A percentile compares a stretch with the other conserved stretches of the same genome.
These are phyloP conservation scores for Parasteatoda lunata DNA, from an alignment of 2,888 invertebrate species.

Conservation along the genomic window DNA sequence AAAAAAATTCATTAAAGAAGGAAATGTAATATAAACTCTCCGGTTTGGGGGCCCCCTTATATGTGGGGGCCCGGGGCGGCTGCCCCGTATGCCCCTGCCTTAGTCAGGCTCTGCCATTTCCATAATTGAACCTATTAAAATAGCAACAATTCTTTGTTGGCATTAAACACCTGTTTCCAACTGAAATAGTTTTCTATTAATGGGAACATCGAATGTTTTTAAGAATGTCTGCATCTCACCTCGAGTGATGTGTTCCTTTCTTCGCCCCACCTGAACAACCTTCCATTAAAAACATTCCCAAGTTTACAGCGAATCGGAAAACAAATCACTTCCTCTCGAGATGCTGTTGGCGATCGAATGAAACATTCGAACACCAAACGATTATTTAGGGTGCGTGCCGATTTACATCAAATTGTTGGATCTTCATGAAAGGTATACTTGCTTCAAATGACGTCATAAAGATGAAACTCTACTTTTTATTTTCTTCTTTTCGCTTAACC, in stretches of 20 bases:
- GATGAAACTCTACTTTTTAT: conserved; percentile 18
- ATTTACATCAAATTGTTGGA: background rate
- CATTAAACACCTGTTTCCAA: too few species aligned
- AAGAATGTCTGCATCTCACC: background rate
- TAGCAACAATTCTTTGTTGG: too few species aligned
- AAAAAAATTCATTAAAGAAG: too few species aligned
- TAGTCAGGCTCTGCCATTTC: too few species aligned
- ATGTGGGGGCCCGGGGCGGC: too few species aligned
- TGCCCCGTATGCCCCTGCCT: too few species aligned
- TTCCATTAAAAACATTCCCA: conserved; percentile 1
- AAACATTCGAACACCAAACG: background rate
- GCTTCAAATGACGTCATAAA: conserved; percentile 36
- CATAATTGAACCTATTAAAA: too few species aligned
- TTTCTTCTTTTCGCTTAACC: conserved; percentile 29
- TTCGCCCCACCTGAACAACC: background rate
- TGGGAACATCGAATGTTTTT: too few species aligned
- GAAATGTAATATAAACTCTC: too few species aligned
- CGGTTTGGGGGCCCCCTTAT: too few species aligned
- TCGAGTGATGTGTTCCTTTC: background rate
- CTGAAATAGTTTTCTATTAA: too few species aligned
- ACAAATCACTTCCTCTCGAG: background rate
- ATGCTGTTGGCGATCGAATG: conserved; percentile 43
- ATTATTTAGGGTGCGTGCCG: background rate
- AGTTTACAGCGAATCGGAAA: background rate
- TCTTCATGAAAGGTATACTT: background rate